These are phyloP conservation scores for Catocala fraxini DNA, from an alignment of 2,888 invertebrate species.

Conservation along the genomic window DNA sequence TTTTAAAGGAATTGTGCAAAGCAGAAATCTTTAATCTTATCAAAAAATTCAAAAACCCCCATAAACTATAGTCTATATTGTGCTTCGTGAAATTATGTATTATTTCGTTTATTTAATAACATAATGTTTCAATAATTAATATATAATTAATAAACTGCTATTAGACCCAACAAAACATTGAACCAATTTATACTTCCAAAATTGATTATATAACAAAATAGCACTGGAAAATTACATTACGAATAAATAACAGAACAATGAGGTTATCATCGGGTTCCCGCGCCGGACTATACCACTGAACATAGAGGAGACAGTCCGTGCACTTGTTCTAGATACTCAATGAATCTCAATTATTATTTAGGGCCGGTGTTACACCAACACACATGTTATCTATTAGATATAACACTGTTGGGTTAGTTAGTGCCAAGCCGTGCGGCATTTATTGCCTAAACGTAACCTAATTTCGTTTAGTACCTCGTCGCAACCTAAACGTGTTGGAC, in stretches of 20 bases:
- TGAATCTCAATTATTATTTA: conserved; percentile 58
- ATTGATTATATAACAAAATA: conserved; percentile 27
- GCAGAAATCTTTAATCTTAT: too few relatives aligned
- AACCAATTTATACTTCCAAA: conserved; percentile 1
- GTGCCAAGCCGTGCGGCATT: conserved; percentile 31
- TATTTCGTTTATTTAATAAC: too few relatives aligned
- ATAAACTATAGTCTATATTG: too few relatives aligned
- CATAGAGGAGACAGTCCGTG: conserved; percentile 55
- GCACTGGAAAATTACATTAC: conserved; percentile 66
- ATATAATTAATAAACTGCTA: too few relatives aligned
- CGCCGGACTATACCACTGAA: conserved; percentile 50
- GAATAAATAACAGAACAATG: conserved; percentile 68
- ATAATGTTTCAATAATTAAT: too few relatives aligned
- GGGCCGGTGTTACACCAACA: conserved; percentile 41
- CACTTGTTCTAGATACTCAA: conserved; percentile 64
- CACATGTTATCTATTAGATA: conserved; percentile 45
- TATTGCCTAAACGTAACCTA: conserved; percentile 42
- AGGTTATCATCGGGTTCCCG: conserved; percentile 66
- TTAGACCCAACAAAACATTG: not conserved
- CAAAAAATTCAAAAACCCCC: too few relatives aligned
- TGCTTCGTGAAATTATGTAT: too few relatives aligned
- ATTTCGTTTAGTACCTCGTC: conserved; percentile 27
- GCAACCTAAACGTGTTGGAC: not conserved
- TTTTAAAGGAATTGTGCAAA: too few relatives aligned
- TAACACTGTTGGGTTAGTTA: conserved; percentile 45